Percentiles rank a stretch among this genome's conserved stretches.
These are phyloP conservation scores for Gymnocheta viridis DNA, from an alignment of 2,888 invertebrate genomes.

Conservation along the genomic window DNA sequence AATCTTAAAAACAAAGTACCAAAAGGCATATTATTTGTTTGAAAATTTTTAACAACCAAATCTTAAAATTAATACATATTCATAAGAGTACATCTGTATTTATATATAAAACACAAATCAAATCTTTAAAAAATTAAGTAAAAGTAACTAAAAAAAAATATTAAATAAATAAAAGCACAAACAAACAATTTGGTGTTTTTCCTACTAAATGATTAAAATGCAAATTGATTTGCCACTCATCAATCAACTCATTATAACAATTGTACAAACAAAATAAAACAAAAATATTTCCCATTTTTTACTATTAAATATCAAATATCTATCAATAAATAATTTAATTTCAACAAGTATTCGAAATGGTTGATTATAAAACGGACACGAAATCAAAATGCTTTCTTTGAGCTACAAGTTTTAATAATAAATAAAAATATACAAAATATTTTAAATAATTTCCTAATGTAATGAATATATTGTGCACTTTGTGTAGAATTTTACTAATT, in stretches of 20 bases:
- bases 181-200: slow-evolving; percentile 25
- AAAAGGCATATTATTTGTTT: too few relatives aligned
- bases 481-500: background rate
- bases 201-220: slow-evolving; percentile 26
- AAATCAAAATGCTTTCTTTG: background rate
- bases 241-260: slow-evolving; percentile 40
- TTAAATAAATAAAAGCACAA: background rate
- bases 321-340: slow-evolving; percentile 31
- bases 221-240: slow-evolving; percentile 54
- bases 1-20: too few relatives aligned
- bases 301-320: slow-evolving; percentile 27
- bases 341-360: slow-evolving; percentile 14
- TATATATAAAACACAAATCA: too few relatives aligned
- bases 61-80: too few relatives aligned
- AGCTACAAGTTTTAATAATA: background rate
- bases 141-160: background rate
- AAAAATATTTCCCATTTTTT: slow-evolving; percentile 20
- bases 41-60: too few relatives aligned
- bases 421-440: slow-evolving; percentile 19
- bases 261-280: background rate
- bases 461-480: slow-evolving; percentile 19
- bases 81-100: too few relatives aligned
- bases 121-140: background rate
- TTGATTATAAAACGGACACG: background rate
- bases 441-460: slow-evolving; percentile 17